These are phyloP conservation scores for Heliconius melpomene DNA, from an alignment of 1,140 invertebrate species.

Conservation along the genomic window DNA sequence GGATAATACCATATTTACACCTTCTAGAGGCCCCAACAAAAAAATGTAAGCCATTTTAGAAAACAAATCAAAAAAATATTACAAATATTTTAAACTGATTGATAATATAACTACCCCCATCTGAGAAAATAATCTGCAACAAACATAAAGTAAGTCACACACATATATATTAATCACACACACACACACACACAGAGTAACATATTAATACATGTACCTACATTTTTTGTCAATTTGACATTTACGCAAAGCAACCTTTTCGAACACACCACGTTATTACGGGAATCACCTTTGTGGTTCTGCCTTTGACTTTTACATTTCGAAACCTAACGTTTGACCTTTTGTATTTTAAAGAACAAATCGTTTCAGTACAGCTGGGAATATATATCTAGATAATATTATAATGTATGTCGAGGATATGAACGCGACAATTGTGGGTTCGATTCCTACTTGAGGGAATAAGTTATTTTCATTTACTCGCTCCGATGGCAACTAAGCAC, in stretches of 20 bases:
- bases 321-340: neutral
- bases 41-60: no score
- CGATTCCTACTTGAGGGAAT: neutral
- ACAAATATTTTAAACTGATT: no score
- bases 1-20: no score
- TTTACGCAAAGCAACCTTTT: neutral
- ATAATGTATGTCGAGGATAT: no score
- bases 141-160: no score
- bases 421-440: neutral
- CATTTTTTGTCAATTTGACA: neutral
- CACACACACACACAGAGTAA: neutral
- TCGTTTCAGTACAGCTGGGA: neutral
- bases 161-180: no score
- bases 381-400: neutral
- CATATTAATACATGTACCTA: neutral
- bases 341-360: neutral
- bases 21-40: no score
- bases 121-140: no score
- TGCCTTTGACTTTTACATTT: conserved; percentile 10
- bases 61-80: no score
- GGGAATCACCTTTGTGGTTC: conserved; percentile 10
- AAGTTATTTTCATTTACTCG: neutral
- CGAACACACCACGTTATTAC: conserved; percentile 2
- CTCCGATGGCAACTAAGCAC: neutral
- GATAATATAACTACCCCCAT: no score